Conservation (phyloP, 1,140 invertebrate species). For the Lordiphosa clarofinis region DNA sequence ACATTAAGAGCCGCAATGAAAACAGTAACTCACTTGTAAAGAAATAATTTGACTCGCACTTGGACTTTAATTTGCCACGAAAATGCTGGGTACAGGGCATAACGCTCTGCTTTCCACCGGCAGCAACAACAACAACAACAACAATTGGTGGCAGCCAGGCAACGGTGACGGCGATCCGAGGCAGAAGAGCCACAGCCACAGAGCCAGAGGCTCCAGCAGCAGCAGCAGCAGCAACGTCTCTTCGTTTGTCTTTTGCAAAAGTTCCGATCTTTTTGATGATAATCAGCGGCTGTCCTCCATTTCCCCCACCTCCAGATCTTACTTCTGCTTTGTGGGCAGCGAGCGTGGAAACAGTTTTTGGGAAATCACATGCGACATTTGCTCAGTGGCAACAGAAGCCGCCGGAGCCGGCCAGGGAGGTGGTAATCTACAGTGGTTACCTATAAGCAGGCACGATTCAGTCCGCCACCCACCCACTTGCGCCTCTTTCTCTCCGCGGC, state of each 20-base stretch:
- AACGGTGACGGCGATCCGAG: constrained; percentile 19
- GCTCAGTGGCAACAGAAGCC: constrained; percentile 37
- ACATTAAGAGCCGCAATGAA: constrained; percentile 77
- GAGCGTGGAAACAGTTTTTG: constrained; percentile 72
- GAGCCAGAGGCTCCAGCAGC: constrained; percentile 55
- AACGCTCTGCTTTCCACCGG: constrained; percentile 46
- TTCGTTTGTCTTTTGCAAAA: constrained; percentile 64
- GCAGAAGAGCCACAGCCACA: constrained; percentile 8
- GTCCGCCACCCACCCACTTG: not conserved
- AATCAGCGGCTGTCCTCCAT: constrained; percentile 61
- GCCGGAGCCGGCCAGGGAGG: constrained; percentile 38
- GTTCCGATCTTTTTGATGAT: constrained; percentile 75
- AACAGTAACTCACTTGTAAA: constrained; percentile 77
- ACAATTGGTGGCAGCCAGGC: constrained; percentile 25
- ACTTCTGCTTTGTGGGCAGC: constrained; percentile 55
- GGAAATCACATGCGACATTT: constrained; percentile 73
- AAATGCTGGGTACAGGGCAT: constrained; percentile 44
- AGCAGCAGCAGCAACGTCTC: constrained; percentile 41
- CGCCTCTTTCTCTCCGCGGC: constrained; percentile 26
- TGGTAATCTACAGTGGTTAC: constrained; percentile 50
- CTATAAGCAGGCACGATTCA: constrained; percentile 53
- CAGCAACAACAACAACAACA: too few species aligned
- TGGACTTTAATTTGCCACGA: constrained; percentile 74
- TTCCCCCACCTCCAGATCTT: constrained; percentile 22
- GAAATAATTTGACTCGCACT: constrained; percentile 77